phyloP scores from a whole-genome alignment of 2,888 invertebrate genomes.

The Ophion obscuratus region DNA sequence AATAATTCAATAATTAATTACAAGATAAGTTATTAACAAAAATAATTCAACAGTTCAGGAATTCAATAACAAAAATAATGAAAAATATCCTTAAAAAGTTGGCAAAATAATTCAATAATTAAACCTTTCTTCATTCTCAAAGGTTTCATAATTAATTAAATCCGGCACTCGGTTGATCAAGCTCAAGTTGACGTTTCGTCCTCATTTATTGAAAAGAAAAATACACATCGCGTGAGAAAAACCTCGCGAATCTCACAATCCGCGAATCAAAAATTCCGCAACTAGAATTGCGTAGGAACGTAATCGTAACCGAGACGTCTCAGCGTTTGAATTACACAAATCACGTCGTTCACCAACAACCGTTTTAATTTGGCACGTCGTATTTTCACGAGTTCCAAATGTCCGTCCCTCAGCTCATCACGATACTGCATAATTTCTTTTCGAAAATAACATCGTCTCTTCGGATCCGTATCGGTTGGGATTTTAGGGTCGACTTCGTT shows the following conservation, averaged over 20 bases:
- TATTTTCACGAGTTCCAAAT: conserved; percentile 60
- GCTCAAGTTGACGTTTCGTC: neutral
- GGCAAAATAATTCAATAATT: neutral
- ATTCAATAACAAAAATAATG: neutral
- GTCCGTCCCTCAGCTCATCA: conserved; percentile 62
- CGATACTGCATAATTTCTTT: conserved; percentile 62
- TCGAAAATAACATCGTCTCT: conserved; percentile 47
- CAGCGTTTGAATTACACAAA: conserved; percentile 68
- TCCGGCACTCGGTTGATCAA: neutral
- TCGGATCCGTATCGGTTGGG: conserved; percentile 41
- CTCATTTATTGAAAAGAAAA: neutral
- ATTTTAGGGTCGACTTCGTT: conserved; percentile 42
- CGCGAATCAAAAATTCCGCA: conserved; percentile 57
- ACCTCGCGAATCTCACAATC: neutral
- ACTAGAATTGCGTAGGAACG: conserved; percentile 74
- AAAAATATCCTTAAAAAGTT: neutral
- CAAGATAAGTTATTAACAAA: too few species aligned
- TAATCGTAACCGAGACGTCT: conserved; percentile 73
- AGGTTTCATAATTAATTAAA: neutral
- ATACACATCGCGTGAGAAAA: neutral
- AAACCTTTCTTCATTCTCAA: neutral
- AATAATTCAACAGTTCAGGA: too few species aligned
- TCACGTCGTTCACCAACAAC: conserved; percentile 65
- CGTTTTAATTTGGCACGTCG: conserved; percentile 68
- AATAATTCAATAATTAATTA: too few species aligned